Conservation (phyloP, 2,113 vertebrate genomes). For the Thunnus maccoyii region DNA sequence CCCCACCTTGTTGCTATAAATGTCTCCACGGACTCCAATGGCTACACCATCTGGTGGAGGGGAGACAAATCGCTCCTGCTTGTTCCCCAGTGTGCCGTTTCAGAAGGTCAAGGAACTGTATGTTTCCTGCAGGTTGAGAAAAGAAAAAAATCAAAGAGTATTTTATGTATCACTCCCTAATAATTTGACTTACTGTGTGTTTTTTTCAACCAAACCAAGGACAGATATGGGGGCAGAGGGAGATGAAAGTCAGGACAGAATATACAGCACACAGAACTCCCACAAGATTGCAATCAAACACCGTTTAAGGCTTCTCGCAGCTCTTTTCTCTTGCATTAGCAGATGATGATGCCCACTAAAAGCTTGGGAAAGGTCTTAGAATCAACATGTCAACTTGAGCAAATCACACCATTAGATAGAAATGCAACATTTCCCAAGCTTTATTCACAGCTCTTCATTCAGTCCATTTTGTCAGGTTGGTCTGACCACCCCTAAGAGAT, state of each 20-base stretch:
- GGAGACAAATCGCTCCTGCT: conserved; percentile 38
- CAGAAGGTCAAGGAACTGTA: conserved; percentile 59
- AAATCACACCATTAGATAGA: background rate
- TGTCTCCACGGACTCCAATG: conserved; percentile 53
- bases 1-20: conserved; percentile 73
- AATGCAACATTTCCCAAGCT: background rate
- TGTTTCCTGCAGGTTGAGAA: conserved; percentile 42
- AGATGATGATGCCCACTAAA: conserved; percentile 29
- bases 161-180: conserved; percentile 27
- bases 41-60: conserved; percentile 67
- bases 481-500: conserved; percentile 27
- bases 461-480: conserved; percentile 16
- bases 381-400: conserved; percentile 18
- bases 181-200: conserved; percentile 6
- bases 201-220: conserved; percentile 14
- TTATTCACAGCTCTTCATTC: background rate
- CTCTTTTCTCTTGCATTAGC: conserved; percentile 20
- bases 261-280: conserved; percentile 44
- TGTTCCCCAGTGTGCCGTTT: conserved; percentile 59
- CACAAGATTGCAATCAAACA: conserved; percentile 33
- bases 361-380: background rate
- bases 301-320: conserved; percentile 1
- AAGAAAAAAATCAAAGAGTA: conserved; percentile 33
- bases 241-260: conserved; percentile 41
- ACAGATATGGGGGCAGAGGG: conserved; percentile 29